phyloP scores from a whole-genome alignment of 2,797 vertebrate species.

The Decapterus maruadsi region DNA sequence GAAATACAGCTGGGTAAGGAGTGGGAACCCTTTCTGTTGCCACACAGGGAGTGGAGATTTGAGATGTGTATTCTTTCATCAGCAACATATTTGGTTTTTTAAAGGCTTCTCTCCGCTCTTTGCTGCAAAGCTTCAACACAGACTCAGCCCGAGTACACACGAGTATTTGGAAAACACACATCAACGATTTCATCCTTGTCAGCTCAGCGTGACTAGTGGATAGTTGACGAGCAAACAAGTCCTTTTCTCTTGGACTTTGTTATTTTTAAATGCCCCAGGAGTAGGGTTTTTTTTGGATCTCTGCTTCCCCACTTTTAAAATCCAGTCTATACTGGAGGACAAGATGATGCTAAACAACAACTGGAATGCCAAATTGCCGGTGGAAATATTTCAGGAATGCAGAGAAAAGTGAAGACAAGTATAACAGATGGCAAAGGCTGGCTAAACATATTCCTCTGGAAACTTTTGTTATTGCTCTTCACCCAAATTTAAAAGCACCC shows the following conservation, averaged over 20 bases:
- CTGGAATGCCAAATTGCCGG: conserved; percentile 65
- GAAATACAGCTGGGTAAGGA: conserved; percentile 29
- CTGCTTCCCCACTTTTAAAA: conserved; percentile 29
- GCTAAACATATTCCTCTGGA: conserved; percentile 36
- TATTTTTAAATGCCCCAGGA: conserved; percentile 35
- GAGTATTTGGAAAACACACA: neutral
- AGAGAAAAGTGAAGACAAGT: conserved; percentile 38
- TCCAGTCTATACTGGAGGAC: conserved; percentile 31
- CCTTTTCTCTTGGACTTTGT: neutral
- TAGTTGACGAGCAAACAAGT: neutral
- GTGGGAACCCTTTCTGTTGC: conserved; percentile 14
- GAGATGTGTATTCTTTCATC: neutral
- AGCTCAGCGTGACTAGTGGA: neutral
- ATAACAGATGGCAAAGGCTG: conserved; percentile 57
- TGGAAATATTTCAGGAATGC: conserved; percentile 69
- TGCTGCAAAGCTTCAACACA: neutral
- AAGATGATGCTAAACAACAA: conserved; percentile 68
- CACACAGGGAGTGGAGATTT: neutral
- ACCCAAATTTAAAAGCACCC: conserved; percentile 14
- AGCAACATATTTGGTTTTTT: neutral
- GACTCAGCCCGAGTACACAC: conserved; percentile 4
- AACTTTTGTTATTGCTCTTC: conserved; percentile 11
- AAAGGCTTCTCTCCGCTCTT: neutral
- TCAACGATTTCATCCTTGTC: neutral
- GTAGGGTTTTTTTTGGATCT: conserved; percentile 17